Base-by-base conservation (phyloP, 1,140 invertebrate species). In the Drosophila parvula region DNA sequence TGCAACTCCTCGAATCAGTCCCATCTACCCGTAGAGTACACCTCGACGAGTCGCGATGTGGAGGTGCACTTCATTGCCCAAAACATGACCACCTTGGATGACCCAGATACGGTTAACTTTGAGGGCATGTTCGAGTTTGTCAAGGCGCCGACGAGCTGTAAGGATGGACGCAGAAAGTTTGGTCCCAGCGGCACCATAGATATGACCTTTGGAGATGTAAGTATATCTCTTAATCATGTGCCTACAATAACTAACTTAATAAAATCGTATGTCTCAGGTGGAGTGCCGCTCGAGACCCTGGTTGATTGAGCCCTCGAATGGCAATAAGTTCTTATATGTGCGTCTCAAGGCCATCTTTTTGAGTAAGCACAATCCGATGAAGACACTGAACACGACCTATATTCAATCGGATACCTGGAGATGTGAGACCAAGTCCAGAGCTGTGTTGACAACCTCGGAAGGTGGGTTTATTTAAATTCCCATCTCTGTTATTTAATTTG, bases 91-190 rank as follows among this genome's bases (percentile, higher is more conserved):
- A 94, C 96, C 0, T 93, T 95, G 8, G 96, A 98, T 80, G 97
- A 98, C 92, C 97, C 96, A 86, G 94, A 95, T 56, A 95, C 96
- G 59, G 94, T 97, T 43, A 95, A 95, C 65, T 97, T 98, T 90
- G 96, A 97, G 92, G 97, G 96, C 18, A 95, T 94, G 40, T 97
- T 96, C 91, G 96, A 97, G 86, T 97, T 97, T 79, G 93, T 97
- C 1, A 95, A 96, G 81, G 95, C 51, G 92, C 94, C 18, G 92
- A 78, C 77, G 4, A 92, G 93, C 27, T 97, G 96, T 85, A 92
- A 94, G 22, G 93, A 94, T 64, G 94, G 94, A 61, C 94, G 96
- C 67, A 93, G 94, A 58, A 94, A 96, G 32, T 93, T 93, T 22
- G 96, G 96, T n/a, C 93, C 96, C 5, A 96, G 96, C 64, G 96